phyloP scores from a whole-genome alignment of 1,140 invertebrate genomes.

The Drosophila truncata region DNA sequence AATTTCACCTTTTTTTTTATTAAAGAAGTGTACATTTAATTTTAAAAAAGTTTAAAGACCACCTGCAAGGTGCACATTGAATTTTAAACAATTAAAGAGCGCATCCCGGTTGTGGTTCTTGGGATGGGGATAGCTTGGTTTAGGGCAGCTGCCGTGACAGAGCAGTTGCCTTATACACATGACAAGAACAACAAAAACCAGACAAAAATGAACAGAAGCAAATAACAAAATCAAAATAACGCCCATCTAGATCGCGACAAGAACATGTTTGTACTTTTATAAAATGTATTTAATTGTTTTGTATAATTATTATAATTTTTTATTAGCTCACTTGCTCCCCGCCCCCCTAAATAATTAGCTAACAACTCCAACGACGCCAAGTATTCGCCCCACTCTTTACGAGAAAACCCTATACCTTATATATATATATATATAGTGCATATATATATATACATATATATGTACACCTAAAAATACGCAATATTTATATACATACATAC shows the following conservation, averaged over 20 bases:
- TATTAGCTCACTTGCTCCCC: slow-evolving; percentile 65
- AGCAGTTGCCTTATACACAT: slow-evolving; percentile 38
- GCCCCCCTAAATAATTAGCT: slow-evolving; percentile 48
- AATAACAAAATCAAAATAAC: slow-evolving; percentile 23
- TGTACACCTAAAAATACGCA: slow-evolving; percentile 40
- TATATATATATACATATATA: slow-evolving; percentile 27
- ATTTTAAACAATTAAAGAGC: slow-evolving; percentile 10
- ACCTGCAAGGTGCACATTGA: slow-evolving; percentile 12
- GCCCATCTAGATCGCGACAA: slow-evolving; percentile 34
- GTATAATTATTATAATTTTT: slow-evolving; percentile 63
- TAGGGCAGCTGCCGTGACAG: slow-evolving; percentile 66
- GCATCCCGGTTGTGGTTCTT: slow-evolving; percentile 6
- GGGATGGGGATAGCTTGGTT: background rate
- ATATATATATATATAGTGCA: slow-evolving; percentile 29
- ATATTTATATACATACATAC: slow-evolving; percentile 67
- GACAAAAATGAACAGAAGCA: slow-evolving; percentile 23
- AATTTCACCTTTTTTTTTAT: background rate
- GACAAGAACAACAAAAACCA: slow-evolving; percentile 39
- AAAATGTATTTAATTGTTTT: slow-evolving; percentile 76
- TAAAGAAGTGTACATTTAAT: slow-evolving; percentile 14
- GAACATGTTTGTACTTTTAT: slow-evolving; percentile 73
- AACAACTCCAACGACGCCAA: slow-evolving; percentile 52
- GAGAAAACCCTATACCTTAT: slow-evolving; percentile 49
- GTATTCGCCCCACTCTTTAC: slow-evolving; percentile 45
- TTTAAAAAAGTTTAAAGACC: slow-evolving; percentile 5